Percentiles rank a stretch among this genome's conserved stretches.
phyloP scores from a whole-genome alignment of 2,797 vertebrate genomes.

The Gorsachius magnificus region DNA sequence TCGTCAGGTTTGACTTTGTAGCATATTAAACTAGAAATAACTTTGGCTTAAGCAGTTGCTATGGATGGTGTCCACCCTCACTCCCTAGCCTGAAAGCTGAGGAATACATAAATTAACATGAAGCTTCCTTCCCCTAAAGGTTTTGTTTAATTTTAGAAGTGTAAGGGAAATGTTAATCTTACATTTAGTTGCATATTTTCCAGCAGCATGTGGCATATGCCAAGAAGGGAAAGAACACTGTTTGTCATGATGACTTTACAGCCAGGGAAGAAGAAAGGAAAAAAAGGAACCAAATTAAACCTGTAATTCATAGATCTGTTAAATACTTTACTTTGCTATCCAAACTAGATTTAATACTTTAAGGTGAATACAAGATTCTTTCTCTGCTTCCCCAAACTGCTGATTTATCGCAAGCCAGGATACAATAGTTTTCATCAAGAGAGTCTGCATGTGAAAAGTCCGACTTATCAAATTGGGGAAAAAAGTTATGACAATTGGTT shows the following conservation, averaged over 20 bases:
- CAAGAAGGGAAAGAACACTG: slow-evolving; percentile 44
- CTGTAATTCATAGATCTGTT: neutral
- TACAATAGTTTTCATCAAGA: neutral
- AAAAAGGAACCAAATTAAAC: neutral
- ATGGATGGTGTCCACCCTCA: neutral
- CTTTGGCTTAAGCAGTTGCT: neutral
- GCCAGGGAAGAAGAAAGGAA: neutral
- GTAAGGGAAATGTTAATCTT: slow-evolving; percentile 41
- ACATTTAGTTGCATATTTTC: slow-evolving; percentile 41
- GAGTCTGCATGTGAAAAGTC: neutral
- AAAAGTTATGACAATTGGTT: neutral
- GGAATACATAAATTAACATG: slow-evolving; percentile 42
- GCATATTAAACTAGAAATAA: neutral
- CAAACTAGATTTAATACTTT: neutral
- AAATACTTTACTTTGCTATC: neutral
- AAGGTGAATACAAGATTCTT: neutral
- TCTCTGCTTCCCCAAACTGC: neutral
- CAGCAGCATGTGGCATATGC: slow-evolving; percentile 33
- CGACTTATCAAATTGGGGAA: neutral
- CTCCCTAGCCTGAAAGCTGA: neutral
- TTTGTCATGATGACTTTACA: slow-evolving; percentile 25
- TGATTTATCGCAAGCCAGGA: neutral
- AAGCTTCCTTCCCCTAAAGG: slow-evolving; percentile 34
- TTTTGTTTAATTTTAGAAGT: slow-evolving; percentile 60
- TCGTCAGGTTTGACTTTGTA: neutral